Evolutionary conservation across 2,113 vertebrate species (phyloP).

Genomic region (Pimephales promelas): DNA sequence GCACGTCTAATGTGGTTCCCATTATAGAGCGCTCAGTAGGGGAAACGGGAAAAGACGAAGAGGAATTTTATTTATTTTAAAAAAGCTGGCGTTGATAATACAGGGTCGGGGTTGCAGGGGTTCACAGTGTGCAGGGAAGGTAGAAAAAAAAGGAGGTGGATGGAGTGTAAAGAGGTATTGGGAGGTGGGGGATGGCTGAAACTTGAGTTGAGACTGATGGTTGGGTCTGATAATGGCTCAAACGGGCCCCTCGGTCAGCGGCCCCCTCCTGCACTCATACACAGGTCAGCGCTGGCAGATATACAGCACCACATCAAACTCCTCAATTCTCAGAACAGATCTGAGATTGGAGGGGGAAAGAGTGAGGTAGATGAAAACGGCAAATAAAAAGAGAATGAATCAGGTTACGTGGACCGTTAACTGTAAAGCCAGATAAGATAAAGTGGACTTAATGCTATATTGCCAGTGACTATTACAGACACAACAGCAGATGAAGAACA

Average conservation of each 20-base stretch:
- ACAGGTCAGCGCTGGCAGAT: slow-evolving; percentile 44
- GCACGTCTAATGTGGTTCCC: slow-evolving; percentile 21
- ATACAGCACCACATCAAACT: slow-evolving; percentile 28
- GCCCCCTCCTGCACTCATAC: slow-evolving; percentile 14
- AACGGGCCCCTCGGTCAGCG: slow-evolving; percentile 47
- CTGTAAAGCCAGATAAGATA: slow-evolving; percentile 20
- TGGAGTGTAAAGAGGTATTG: slow-evolving; percentile 33
- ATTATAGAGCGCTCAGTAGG: background rate
- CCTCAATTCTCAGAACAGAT: background rate
- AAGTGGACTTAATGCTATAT: slow-evolving; percentile 14
- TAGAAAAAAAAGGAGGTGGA: slow-evolving; percentile 29
- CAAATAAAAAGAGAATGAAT: slow-evolving; percentile 27
- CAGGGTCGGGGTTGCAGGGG: slow-evolving; percentile 54
- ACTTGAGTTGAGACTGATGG: slow-evolving; percentile 70
- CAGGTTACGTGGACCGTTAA: slow-evolving; percentile 4
- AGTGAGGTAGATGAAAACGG: background rate
- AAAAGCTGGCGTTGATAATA: slow-evolving; percentile 71
- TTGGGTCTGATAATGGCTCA: slow-evolving; percentile 67
- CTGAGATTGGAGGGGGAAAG: background rate
- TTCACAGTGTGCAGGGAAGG: slow-evolving; percentile 54
- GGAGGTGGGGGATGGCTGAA: slow-evolving; percentile 51
- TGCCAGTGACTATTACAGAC: slow-evolving; percentile 14
- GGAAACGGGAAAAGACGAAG: background rate
- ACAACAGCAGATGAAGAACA: slow-evolving; percentile 4
- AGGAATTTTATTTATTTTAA: slow-evolving; percentile 43